Base-by-base conservation (phyloP, 2,888 invertebrate species). In the Leptopilina drosophilae region DNA sequence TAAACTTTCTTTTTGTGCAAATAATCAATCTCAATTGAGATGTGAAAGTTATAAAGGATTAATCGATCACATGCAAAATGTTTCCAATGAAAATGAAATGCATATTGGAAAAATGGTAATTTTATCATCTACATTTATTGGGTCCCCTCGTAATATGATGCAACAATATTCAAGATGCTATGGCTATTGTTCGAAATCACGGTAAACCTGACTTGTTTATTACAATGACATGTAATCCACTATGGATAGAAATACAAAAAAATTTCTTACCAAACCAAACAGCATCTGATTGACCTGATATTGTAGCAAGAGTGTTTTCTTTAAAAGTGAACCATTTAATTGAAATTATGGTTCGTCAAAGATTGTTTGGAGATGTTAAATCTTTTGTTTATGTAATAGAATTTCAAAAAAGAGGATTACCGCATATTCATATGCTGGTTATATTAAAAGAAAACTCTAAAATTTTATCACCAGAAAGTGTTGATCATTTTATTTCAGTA, bases 51-150 rank as follows among this genome's bases (percentile, higher is more conserved):
- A 84, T 82, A 84, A 80, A 81, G 84, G 85, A 79, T 81, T 88
- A 69, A 78, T 85, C 67, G 87, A 88, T 81, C 79, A 85, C 82
- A 82, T 88, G 64, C 79, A 85, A 77, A 84, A 80, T 78, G 75
- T 78, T 59, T 86, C 85, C 33, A 78, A 83, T 14, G 75, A 81
- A 59, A 73, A 78, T 14, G 78, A 84, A 75, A 75, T 33, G 8
- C 64, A 73, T 65, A 81, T 86, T 78, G 90, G 90, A 75, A 85
- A 83, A 83, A 84, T 87, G 73, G 83, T 83, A 2, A 83, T 85
- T 59, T 69, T 85, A 49, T 84, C 84, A 20, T 85, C 82, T n/a
- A 82, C 78, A 2, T 85, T 84, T 56, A 69, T 77, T 64, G 83
- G 82, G 33, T 33, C n/a, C n/a, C 33, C 33, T 33, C 33, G 33